These are phyloP conservation scores for Alethe diademata DNA, from an alignment of 2,113 vertebrate species.

Conservation along the genomic window DNA sequence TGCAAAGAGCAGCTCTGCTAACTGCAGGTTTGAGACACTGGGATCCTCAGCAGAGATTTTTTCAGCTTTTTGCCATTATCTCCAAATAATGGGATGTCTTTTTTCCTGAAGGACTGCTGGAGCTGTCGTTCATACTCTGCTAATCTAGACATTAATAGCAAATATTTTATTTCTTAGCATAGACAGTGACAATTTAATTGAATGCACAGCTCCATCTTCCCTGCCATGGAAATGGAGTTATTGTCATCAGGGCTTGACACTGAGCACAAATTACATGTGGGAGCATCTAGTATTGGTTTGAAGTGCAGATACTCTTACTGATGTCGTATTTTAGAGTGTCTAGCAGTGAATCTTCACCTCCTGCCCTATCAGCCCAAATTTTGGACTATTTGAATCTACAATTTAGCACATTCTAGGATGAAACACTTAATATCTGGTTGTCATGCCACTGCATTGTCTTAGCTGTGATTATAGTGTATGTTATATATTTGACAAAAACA, in stretches of 20 bases:
- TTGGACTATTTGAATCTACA: background rate
- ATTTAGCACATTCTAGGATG: background rate
- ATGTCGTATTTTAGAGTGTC: background rate
- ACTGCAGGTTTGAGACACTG: background rate
- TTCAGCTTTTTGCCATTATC: background rate
- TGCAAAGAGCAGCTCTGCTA: conserved; percentile 4
- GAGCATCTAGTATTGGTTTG: background rate
- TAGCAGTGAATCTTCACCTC: background rate
- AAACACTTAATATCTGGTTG: background rate
- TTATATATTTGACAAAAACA: background rate
- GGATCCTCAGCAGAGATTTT: background rate
- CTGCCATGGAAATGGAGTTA: background rate
- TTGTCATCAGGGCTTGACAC: conserved; percentile 25
- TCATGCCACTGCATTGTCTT: background rate
- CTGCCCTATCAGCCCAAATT: background rate
- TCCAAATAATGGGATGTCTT: background rate
- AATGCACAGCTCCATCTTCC: background rate
- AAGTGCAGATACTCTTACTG: background rate
- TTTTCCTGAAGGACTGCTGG: background rate
- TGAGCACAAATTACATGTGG: background rate
- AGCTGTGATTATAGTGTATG: background rate
- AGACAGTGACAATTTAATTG: conserved; percentile 33
- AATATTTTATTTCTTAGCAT: conserved; percentile 1
- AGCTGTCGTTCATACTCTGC: background rate
- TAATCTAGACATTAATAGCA: conserved; percentile 20